A percentile compares a stretch with the other conserved stretches of the same genome.
Evolutionary conservation across 2,888 invertebrate genomes (phyloP).

Genomic region (Dendrolimus pini): DNA sequence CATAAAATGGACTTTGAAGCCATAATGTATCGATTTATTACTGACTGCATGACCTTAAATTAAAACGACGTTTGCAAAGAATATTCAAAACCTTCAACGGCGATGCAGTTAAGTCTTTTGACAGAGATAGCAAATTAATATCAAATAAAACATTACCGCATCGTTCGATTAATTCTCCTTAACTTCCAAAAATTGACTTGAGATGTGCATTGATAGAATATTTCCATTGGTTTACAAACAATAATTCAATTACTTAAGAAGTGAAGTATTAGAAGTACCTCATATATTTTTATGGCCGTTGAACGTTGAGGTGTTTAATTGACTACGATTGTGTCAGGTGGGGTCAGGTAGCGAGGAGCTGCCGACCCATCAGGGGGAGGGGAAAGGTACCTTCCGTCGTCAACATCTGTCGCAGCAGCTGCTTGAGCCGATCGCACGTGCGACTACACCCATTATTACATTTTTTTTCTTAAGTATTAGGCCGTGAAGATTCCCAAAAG

Average conservation of each 20-base stretch:
- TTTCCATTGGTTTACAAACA: not conserved
- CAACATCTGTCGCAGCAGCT: slow-evolving; percentile 72
- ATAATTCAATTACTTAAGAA: slow-evolving; percentile 7
- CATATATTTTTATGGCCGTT: slow-evolving; percentile 16
- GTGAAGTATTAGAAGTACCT: slow-evolving; percentile 13
- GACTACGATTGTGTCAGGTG: slow-evolving; percentile 40
- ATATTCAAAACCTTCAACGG: no score
- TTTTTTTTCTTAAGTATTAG: slow-evolving; percentile 28
- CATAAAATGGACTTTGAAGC: no score
- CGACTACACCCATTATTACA: slow-evolving; percentile 65
- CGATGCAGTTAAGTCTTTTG: no score
- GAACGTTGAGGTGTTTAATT: slow-evolving; percentile 23
- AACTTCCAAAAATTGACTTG: no score
- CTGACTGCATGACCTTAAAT: no score
- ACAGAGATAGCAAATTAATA: no score
- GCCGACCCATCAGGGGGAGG: slow-evolving; percentile 17
- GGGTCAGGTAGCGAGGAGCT: slow-evolving; percentile 41
- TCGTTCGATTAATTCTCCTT: no score
- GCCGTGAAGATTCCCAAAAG: slow-evolving; percentile 33
- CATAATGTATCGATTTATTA: no score
- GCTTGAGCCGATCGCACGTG: slow-evolving; percentile 61
- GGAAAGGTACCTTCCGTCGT: slow-evolving; percentile 43
- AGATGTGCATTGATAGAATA: not conserved
- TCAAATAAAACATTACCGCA: no score
- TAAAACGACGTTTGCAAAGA: no score